A percentile compares a stretch with the other conserved stretches of the same genome.
Conservation (phyloP, 53 echinoderm and acorn worm species). For the Paracentrotus lividus region DNA sequence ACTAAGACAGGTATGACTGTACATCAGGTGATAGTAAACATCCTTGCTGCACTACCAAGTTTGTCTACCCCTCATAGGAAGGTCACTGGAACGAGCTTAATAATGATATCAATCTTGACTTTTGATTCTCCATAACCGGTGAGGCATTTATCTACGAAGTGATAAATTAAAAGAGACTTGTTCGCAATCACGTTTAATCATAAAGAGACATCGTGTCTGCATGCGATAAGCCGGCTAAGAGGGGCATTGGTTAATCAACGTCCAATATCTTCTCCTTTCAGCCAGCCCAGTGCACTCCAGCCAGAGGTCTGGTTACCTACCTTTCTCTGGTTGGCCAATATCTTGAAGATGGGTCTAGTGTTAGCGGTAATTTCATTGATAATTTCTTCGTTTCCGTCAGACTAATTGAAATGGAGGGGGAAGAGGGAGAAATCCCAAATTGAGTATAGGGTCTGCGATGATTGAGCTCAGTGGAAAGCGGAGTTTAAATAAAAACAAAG, state of each 20-base stretch:
- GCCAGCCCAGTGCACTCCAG: not conserved
- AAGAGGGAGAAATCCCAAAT: slow-evolving; percentile 9
- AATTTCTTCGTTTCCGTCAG: slow-evolving; percentile 31
- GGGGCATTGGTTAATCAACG: not conserved
- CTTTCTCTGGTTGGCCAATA: not conserved
- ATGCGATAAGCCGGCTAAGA: slow-evolving; percentile 48
- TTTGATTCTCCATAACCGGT: not conserved
- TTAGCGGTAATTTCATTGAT: slow-evolving; percentile 24
- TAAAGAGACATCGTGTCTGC: slow-evolving; percentile 17
- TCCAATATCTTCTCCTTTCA: not conserved
- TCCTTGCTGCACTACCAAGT: not conserved
- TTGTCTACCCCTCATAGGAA: not conserved
- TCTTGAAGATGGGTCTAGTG: not conserved
- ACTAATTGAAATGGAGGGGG: slow-evolving; percentile 31
- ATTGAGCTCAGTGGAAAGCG: not conserved
- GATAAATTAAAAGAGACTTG: slow-evolving; percentile 42
- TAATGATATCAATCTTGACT: slow-evolving; percentile 27
- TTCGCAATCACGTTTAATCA: slow-evolving; percentile 41
- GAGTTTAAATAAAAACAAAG: not conserved
- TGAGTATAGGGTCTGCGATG: not conserved
- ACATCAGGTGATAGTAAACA: too few species aligned
- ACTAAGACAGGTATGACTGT: not conserved
- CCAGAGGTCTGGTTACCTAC: too few species aligned
- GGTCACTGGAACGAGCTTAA: not conserved
- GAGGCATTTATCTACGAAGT: slow-evolving; percentile 34